Evolutionary conservation across 2,797 vertebrate species (phyloP).

Genomic region (Leptodactylus fallax): DNA sequence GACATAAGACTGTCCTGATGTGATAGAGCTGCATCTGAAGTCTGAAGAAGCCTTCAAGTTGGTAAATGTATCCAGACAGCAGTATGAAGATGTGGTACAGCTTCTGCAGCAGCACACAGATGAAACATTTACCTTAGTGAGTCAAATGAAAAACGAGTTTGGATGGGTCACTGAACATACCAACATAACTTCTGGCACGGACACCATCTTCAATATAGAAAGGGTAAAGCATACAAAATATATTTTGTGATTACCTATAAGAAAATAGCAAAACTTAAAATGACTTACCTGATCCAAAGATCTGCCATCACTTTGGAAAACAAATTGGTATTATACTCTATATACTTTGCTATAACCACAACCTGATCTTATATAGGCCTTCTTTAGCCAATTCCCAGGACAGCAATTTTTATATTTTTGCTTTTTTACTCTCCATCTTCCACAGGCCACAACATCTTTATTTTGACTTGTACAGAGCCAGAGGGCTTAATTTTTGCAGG

Average conservation of each 20-base stretch:
- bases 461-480: too few species aligned
- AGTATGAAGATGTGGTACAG: constrained; percentile 85
- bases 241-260: background rate
- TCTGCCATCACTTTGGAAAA: background rate
- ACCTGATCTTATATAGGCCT: too few species aligned
- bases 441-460: too few species aligned
- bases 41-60: constrained; percentile 83
- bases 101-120: constrained; percentile 84
- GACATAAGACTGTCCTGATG: constrained; percentile 82
- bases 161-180: constrained; percentile 86
- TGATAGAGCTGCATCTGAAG: constrained; percentile 84
- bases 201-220: constrained; percentile 81
- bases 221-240: constrained; percentile 75
- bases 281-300: too few species aligned
- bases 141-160: constrained; percentile 84
- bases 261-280: background rate
- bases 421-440: too few species aligned
- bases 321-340: background rate
- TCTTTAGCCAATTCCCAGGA: too few species aligned
- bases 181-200: constrained; percentile 70
- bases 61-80: constrained; percentile 83
- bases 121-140: constrained; percentile 82
- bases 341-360: background rate
- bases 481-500: too few species aligned
- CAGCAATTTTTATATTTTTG: too few species aligned